phyloP scores from a whole-genome alignment of 2,113 vertebrate genomes.

The Seriola dumerili region DNA sequence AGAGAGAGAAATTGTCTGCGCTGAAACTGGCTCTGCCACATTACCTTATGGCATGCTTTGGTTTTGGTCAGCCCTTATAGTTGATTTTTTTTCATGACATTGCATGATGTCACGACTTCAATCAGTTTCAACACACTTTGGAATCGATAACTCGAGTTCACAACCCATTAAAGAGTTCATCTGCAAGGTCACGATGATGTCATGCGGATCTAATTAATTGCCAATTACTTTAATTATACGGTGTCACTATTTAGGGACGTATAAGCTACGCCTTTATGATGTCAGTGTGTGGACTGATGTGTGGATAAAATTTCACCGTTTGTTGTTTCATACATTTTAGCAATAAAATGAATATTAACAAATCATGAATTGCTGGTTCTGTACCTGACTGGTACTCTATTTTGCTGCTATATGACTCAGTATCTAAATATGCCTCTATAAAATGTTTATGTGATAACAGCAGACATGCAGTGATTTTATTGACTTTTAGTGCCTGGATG shows the following conservation, averaged over 20 bases:
- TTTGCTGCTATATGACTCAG: conserved; percentile 51
- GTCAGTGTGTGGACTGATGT: not conserved
- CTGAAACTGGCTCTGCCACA: conserved; percentile 1
- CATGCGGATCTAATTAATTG: conserved; percentile 78
- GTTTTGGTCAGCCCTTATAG: conserved; percentile 7
- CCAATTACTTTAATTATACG: conserved; percentile 75
- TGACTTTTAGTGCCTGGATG: conserved; percentile 51
- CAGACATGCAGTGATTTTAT: conserved; percentile 54
- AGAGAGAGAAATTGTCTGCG: not conserved
- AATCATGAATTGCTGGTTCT: conserved; percentile 9
- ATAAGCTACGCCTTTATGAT: not conserved
- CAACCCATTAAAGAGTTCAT: conserved; percentile 83
- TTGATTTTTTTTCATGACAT: not conserved
- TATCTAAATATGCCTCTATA: conserved; percentile 60
- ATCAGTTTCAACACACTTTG: conserved; percentile 63
- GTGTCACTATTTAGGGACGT: conserved; percentile 6
- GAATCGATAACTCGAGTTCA: conserved; percentile 75
- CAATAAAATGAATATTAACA: not conserved
- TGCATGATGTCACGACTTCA: conserved; percentile 66
- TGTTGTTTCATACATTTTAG: not conserved
- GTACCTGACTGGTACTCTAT: conserved; percentile 3
- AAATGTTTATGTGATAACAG: conserved; percentile 60
- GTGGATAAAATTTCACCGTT: not conserved
- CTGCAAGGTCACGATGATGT: conserved; percentile 75
- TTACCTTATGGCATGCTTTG: not conserved